Evolutionary conservation across 2,888 invertebrate species (phyloP).

Genomic region (Graphium colonna): DNA sequence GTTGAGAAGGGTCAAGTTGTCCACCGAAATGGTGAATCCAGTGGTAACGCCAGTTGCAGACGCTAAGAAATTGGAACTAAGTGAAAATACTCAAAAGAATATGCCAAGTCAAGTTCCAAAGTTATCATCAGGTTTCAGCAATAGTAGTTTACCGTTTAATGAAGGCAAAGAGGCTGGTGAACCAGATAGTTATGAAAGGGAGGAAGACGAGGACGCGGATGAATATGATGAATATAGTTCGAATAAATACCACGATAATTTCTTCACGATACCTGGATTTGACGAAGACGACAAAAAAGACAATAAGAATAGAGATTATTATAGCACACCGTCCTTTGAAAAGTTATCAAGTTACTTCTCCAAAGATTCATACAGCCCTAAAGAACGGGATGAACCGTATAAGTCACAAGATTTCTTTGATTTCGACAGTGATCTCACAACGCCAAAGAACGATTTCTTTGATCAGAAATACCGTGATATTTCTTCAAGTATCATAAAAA

Average conservation of each 20-base stretch:
- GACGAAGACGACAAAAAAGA: slow-evolving; percentile 49
- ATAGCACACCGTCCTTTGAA: slow-evolving; percentile 49
- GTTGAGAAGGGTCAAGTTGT: slow-evolving; percentile 41
- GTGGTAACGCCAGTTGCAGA: slow-evolving; percentile 68
- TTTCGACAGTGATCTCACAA: slow-evolving; percentile 68
- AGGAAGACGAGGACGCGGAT: slow-evolving; percentile 52
- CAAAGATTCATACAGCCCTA: slow-evolving; percentile 45
- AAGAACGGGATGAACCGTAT: slow-evolving; percentile 50
- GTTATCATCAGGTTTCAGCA: slow-evolving; percentile 39
- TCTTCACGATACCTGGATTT: slow-evolving; percentile 71
- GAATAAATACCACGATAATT: slow-evolving; percentile 72
- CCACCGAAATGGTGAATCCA: slow-evolving; percentile 48
- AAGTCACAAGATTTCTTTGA: slow-evolving; percentile 62
- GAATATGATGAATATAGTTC: slow-evolving; percentile 70
- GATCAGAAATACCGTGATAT: slow-evolving; percentile 76
- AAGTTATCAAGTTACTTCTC: slow-evolving; percentile 59
- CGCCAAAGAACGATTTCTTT: slow-evolving; percentile 75
- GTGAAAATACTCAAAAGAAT: slow-evolving; percentile 59
- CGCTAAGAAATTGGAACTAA: slow-evolving; percentile 58
- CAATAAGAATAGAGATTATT: slow-evolving; percentile 43
- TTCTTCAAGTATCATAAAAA: slow-evolving; percentile 74
- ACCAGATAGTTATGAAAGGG: slow-evolving; percentile 36
- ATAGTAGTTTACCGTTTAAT: slow-evolving; percentile 36
- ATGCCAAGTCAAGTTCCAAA: slow-evolving; percentile 57
- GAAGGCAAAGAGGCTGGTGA: slow-evolving; percentile 35